Conservation (phyloP, 2,113 vertebrate genomes). For the Hippocampus abdominalis region DNA sequence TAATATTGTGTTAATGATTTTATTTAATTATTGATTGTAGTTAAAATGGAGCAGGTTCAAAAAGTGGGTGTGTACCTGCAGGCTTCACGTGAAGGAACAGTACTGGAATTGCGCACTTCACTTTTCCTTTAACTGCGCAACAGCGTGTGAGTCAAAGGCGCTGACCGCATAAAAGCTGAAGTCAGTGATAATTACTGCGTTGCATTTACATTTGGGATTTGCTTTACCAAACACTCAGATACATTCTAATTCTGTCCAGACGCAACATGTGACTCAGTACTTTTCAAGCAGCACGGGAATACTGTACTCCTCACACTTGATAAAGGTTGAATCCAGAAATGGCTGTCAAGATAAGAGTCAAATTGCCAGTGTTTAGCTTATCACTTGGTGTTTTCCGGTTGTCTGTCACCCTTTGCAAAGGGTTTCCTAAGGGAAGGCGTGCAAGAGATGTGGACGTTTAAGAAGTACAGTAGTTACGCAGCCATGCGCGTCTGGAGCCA, state of each 20-base stretch:
- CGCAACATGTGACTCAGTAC: not conserved
- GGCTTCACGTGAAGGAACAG: slow-evolving; percentile 45
- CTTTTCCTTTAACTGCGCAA: slow-evolving; percentile 35
- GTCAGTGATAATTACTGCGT: not conserved
- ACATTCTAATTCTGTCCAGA: not conserved
- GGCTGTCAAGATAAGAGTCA: not conserved
- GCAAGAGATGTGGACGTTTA: slow-evolving; percentile 10
- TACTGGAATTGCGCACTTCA: slow-evolving; percentile 55
- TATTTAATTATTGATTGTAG: not conserved
- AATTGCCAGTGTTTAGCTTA: not conserved
- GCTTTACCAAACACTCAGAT: not conserved
- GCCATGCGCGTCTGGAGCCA: slow-evolving; percentile 18
- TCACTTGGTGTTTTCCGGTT: slow-evolving; percentile 9
- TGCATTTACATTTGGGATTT: not conserved
- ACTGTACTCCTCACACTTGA: not conserved
- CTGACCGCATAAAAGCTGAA: not conserved
- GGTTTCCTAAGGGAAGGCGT: not conserved
- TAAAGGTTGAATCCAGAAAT: not conserved
- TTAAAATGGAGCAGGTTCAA: slow-evolving; percentile 13
- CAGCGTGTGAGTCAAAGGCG: not conserved
- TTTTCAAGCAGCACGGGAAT: not conserved
- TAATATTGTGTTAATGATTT: not conserved
- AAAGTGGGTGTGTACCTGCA: slow-evolving; percentile 69
- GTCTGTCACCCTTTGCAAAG: slow-evolving; percentile 9
- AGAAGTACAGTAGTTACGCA: slow-evolving; percentile 39